Percentiles rank a stretch among this genome's conserved stretches.
Conservation (phyloP, 2,888 invertebrate genomes). For the Stegana nigrithorax region DNA sequence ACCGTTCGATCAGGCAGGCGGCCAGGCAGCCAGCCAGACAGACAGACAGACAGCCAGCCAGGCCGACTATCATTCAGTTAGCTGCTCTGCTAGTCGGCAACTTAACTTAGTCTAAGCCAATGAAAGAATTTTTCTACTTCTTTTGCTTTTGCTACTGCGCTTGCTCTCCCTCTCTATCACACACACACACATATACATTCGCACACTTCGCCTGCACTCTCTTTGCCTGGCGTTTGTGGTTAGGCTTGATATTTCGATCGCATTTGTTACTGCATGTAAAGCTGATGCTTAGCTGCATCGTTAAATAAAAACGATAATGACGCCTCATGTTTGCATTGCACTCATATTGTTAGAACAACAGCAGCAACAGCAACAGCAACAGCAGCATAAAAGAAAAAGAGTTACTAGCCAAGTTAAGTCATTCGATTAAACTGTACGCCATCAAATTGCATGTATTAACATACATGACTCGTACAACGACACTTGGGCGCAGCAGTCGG, state of each 20-base stretch:
- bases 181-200: no score
- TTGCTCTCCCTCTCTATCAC: no score
- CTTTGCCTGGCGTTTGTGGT: no score
- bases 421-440: slow-evolving; percentile 15
- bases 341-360: not conserved
- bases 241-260: not conserved
- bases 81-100: not conserved
- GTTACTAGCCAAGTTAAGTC: slow-evolving; percentile 16
- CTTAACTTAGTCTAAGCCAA: not conserved
- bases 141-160: no score
- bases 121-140: slow-evolving; percentile 10
- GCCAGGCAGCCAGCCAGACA: not conserved
- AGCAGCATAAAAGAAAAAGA: not conserved
- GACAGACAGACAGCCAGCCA: slow-evolving; percentile 1
- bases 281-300: no score
- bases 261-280: not conserved
- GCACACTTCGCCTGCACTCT: no score
- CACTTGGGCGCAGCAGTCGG: no score
- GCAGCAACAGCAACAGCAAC: not conserved
- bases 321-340: slow-evolving; percentile 14
- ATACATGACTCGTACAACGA: not conserved
- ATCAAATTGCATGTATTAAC: slow-evolving; percentile 15
- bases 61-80: not conserved
- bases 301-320: slow-evolving; percentile 14
- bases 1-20: slow-evolving; percentile 3